These are phyloP conservation scores for Cynopterus sphinx DNA, from an alignment of 2,797 vertebrate species.

Conservation along the genomic window DNA sequence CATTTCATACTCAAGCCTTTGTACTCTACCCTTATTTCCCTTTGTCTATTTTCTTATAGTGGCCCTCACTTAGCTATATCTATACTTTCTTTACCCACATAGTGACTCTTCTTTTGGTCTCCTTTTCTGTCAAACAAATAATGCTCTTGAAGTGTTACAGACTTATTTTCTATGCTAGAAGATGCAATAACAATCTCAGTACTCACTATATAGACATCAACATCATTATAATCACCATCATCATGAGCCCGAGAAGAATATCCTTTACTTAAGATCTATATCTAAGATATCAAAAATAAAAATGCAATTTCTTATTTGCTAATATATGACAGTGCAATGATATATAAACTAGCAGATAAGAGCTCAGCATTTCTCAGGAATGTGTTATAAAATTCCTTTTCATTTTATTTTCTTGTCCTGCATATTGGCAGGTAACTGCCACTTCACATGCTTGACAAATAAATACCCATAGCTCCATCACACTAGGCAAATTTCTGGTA, in stretches of 20 bases:
- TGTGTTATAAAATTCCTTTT: background rate
- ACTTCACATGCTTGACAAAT: background rate
- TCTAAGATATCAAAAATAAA: background rate
- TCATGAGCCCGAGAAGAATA: background rate
- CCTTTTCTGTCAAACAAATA: background rate
- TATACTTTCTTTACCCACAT: background rate
- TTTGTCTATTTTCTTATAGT: constrained; percentile 68
- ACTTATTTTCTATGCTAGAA: background rate
- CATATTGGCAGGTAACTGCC: background rate
- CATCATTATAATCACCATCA: background rate
- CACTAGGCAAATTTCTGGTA: background rate
- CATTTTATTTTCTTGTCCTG: background rate
- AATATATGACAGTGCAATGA: background rate
- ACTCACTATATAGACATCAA: background rate
- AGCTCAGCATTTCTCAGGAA: background rate
- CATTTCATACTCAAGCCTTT: constrained; percentile 38
- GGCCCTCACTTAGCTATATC: background rate
- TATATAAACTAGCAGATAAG: background rate
- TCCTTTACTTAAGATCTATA: background rate
- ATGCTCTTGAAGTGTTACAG: background rate
- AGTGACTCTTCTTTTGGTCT: background rate
- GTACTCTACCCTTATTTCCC: constrained; percentile 37
- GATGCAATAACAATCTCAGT: background rate
- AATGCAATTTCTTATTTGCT: background rate
- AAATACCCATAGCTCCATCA: background rate